These are phyloP conservation scores for Torymus auratus DNA, from an alignment of 2,888 invertebrate species.

Conservation along the genomic window DNA sequence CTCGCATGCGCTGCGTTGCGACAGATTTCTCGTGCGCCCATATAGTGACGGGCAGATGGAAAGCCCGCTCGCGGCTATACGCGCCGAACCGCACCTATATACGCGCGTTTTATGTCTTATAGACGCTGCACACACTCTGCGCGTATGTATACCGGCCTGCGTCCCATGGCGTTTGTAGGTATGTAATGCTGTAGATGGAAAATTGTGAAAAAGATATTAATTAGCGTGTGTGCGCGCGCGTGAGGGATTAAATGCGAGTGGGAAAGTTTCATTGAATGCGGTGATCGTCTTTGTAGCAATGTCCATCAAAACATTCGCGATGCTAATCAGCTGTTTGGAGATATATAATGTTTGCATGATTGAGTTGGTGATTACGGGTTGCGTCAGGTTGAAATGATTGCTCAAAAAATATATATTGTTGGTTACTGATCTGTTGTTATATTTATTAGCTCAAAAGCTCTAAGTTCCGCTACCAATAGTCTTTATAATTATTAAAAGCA, in stretches of 20 bases:
- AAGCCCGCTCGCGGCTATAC: conserved; percentile 29
- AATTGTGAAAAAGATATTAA: conserved; percentile 31
- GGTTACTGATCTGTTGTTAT: too few species aligned
- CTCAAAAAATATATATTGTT: too few species aligned
- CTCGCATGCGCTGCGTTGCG: conserved; percentile 18
- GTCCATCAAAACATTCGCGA: too few species aligned
- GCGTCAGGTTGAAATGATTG: too few species aligned
- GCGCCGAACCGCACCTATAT: conserved; percentile 38
- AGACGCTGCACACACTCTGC: too few species aligned
- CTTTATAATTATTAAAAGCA: too few species aligned
- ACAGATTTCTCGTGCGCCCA: conserved; percentile 20
- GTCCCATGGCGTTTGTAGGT: too few species aligned
- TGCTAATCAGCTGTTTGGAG: not conserved
- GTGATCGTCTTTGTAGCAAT: too few species aligned
- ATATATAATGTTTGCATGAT: too few species aligned
- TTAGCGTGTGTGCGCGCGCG: not conserved
- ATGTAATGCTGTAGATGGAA: not conserved
- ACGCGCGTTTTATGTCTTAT: conserved; percentile 11
- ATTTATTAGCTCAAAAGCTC: too few species aligned
- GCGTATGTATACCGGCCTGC: too few species aligned
- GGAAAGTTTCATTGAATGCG: not conserved
- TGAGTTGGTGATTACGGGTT: not conserved
- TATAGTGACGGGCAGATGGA: conserved; percentile 23
- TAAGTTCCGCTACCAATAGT: too few species aligned
- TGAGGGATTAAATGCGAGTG: not conserved